Base-by-base conservation (phyloP, 2,888 invertebrate genomes). In the Drosophila borborema region DNA sequence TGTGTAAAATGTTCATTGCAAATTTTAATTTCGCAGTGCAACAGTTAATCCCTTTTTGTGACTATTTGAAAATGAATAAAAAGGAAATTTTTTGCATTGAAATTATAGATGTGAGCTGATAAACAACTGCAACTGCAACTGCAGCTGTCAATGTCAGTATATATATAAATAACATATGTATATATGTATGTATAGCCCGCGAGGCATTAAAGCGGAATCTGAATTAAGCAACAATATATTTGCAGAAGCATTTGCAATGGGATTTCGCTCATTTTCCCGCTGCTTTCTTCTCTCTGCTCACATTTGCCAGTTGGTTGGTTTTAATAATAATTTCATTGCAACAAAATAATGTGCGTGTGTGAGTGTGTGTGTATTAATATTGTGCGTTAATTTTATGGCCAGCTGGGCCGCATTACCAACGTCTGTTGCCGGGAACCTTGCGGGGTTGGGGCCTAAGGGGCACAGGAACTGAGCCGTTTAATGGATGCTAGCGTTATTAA, bases 361-460 rank as follows among this genome's bases (percentile, higher is more conserved):
- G 31, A 12, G 28, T 38, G 40, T 56, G 10, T 61, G 46, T 58
- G 46, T 65, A 74, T 80, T 80, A 86, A 86, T 80, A 65, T 74
- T 75, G 72, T 79, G 81, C 82, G 75, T 84, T 88, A 83, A 86
- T 86, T 86, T 82, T 75, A 80, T 81, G 79, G 79, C 72, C 86
- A 82, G 80, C 79, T 81, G 82, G 53, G 71, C 64, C 64, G 59
- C 64, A 71, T 80, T 74, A 64, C 69, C 62, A 72, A 69, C 74
- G 64, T 68, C 72, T 79, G 74, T 66, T 77, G 41, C 16, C 18
- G 49, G 65, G 63, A 64, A 59, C 54, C 28, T 4, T 16, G 23
- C n/a, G 14, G 40, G 5, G 4, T 7, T 51, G 34, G 48, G 53
- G 14, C 53, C 53, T 14, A 36, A 54, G 61, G 55, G 16, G 56